Conservation (phyloP, 2,797 vertebrate genomes). For the Xenentodon cancila region DNA sequence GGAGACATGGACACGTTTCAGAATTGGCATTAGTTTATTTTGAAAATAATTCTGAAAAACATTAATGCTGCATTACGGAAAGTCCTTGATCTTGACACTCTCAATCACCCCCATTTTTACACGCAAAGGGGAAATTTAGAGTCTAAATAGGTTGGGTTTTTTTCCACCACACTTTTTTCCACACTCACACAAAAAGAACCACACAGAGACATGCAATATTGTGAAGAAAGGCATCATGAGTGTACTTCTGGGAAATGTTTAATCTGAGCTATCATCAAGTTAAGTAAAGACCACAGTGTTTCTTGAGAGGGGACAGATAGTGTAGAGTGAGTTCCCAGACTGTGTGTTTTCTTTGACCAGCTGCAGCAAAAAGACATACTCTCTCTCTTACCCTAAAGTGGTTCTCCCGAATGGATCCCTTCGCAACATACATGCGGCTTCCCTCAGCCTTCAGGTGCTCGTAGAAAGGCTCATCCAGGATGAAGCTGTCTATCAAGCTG, state of each 20-base stretch:
- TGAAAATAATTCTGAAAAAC: too few species aligned
- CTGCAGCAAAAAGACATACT: neutral
- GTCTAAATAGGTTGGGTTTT: conserved; percentile 55
- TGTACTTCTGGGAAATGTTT: conserved; percentile 43
- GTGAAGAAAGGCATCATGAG: conserved; percentile 11
- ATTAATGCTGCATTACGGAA: neutral
- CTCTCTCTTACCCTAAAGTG: conserved; percentile 92
- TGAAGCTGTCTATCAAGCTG: conserved; percentile 92
- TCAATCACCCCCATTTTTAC: conserved; percentile 30
- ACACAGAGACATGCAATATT: conserved; percentile 31
- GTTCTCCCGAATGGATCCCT: conserved; percentile 89
- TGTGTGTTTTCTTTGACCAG: conserved; percentile 16
- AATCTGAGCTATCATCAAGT: conserved; percentile 40
- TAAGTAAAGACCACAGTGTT: conserved; percentile 35
- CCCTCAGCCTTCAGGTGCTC: conserved; percentile 87
- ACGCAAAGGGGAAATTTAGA: conserved; percentile 51
- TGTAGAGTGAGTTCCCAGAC: conserved; percentile 16
- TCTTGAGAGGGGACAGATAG: conserved; percentile 30
- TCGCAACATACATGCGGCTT: conserved; percentile 91
- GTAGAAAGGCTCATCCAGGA: conserved; percentile 95
- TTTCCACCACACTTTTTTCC: too few species aligned
- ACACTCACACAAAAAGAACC: conserved; percentile 34
- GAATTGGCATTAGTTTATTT: neutral
- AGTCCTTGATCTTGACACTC: conserved; percentile 18
- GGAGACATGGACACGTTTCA: conserved; percentile 2